Conservation (phyloP, 1,140 invertebrate genomes). For the Cherax destructor region DNA sequence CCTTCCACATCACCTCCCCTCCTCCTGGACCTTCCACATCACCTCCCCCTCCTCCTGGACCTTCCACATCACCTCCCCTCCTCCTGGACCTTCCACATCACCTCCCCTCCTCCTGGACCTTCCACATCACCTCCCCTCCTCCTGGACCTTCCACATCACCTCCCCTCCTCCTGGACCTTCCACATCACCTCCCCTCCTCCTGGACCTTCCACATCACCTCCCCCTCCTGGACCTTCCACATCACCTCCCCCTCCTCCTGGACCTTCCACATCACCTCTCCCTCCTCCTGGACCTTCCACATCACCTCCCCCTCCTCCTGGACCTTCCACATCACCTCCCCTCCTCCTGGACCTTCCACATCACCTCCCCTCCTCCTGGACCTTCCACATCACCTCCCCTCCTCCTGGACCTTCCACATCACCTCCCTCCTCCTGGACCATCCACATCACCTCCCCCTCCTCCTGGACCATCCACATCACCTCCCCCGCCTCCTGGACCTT, state of each 20-base stretch:
- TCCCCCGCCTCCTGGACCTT: neutral
- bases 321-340: neutral
- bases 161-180: neutral
- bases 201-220: no score
- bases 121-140: no score
- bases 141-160: no score
- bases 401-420: neutral
- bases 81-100: no score
- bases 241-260: neutral
- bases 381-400: no score
- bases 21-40: no score
- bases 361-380: no score
- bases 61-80: no score
- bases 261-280: neutral
- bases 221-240: neutral
- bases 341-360: neutral
- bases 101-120: no score
- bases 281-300: no score
- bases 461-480: neutral
- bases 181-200: neutral
- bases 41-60: no score
- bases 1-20: no score
- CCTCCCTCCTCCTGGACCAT: neutral
- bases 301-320: neutral
- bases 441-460: neutral